A percentile compares a stretch with the other conserved stretches of the same genome.
Evolutionary conservation across 2,797 vertebrate genomes (phyloP).

Genomic region (Setipinna tenuifilis): DNA sequence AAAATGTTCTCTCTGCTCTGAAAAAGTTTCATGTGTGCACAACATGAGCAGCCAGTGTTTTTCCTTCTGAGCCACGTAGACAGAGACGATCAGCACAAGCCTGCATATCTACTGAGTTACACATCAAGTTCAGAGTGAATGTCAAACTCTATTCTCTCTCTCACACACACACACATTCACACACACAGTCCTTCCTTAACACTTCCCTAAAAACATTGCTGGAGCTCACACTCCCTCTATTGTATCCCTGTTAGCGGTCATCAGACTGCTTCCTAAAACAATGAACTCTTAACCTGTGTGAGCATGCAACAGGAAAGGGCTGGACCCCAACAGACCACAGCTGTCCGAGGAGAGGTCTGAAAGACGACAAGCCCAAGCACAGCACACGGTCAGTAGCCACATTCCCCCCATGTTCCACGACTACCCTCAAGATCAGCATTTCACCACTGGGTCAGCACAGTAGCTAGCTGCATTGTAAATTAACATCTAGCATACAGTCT

Average conservation of each 20-base stretch:
- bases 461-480: background rate
- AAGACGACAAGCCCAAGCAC: background rate
- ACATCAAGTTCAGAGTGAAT: constrained; percentile 13
- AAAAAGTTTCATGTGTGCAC: background rate
- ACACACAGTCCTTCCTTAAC: constrained; percentile 14
- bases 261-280: constrained; percentile 61
- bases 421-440: background rate
- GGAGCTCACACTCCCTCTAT: constrained; percentile 53
- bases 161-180: constrained; percentile 20
- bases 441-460: background rate
- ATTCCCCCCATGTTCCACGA: background rate
- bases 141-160: background rate
- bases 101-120: background rate
- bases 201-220: constrained; percentile 44
- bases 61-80: background rate
- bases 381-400: background rate
- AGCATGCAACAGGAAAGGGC: constrained; percentile 30
- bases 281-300: constrained; percentile 33
- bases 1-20: too few relatives aligned
- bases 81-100: background rate
- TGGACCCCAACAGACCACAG: background rate
- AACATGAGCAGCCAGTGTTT: background rate
- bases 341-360: background rate
- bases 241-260: constrained; percentile 61
- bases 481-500: background rate